phyloP scores from a whole-genome alignment of 1,140 invertebrate genomes.

The Bombyx mandarina region DNA sequence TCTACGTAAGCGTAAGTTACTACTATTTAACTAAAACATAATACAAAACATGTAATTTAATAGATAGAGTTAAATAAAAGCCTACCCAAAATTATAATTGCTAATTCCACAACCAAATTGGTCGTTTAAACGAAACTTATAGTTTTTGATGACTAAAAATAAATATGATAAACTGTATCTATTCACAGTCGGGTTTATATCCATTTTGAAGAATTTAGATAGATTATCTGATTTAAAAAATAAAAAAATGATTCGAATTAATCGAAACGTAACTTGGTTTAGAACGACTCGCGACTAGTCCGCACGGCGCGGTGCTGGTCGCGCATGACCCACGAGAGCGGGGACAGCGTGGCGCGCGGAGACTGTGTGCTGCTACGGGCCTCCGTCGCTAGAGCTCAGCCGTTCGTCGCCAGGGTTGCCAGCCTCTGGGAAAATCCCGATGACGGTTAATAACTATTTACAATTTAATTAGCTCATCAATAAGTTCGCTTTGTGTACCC shows the following conservation, averaged over 20 bases:
- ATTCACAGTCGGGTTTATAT: too few species aligned
- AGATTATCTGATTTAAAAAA: neutral
- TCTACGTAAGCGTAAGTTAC: constrained; percentile 87
- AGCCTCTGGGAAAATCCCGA: constrained; percentile 95
- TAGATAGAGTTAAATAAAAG: too few species aligned
- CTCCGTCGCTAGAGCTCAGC: constrained; percentile 83
- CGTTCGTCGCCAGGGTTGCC: constrained; percentile 94
- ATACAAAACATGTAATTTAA: neutral
- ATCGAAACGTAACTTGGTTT: constrained; percentile 3
- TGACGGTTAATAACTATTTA: constrained; percentile 77
- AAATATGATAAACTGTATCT: too few species aligned
- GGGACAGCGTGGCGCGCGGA: constrained; percentile 86
- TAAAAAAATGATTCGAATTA: constrained; percentile 60
- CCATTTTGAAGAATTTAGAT: too few species aligned
- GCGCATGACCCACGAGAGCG: constrained; percentile 87
- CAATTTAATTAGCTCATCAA: neutral
- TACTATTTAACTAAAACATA: neutral
- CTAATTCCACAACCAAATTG: too few species aligned
- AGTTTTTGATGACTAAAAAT: too few species aligned
- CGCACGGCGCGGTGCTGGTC: constrained; percentile 84
- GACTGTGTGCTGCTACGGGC: constrained; percentile 93
- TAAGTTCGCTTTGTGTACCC: neutral
- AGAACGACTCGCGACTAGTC: constrained; percentile 80
- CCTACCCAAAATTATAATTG: too few species aligned
- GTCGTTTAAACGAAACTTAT: too few species aligned